Base-by-base conservation (phyloP, 1,140 invertebrate species). In the Macrotrachela quadricornifera region DNA sequence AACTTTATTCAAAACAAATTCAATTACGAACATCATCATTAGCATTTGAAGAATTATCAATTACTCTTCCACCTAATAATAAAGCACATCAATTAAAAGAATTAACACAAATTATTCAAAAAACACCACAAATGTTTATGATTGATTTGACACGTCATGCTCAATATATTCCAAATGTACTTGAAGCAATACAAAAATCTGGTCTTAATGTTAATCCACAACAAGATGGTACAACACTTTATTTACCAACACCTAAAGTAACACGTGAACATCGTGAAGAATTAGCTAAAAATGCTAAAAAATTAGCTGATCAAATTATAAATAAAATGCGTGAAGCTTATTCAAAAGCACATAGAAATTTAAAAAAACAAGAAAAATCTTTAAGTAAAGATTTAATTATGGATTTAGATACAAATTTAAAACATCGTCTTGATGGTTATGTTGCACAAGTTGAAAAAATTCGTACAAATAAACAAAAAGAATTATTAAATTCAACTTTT, bases 151-250 rank as follows among this genome's bases (percentile, higher is more conserved):
- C 77, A 53, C 71, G 77, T 2, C 84, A 85, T 68, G 85, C 87
- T 10, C 57, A 69, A 74, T 79, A 78, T 10, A 79, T 85, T 58
- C 79, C 80, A 44, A 72, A 77, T 59, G 80, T 83, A 12, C 57
- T 88, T 17, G 77, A 79, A 59, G 77, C 80, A 8, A 75, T 94
- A 30, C 59, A 71, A 30, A 76, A 76, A 43, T 85, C 83, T 57
- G 83, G 84, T 47, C 78, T 92, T 74, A 90, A 88, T 67, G 70
- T 94, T 30, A 91, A 85, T 74, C 86, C 87, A 0, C 86, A 92
- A 65, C 83, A 88, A 68, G 87, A 92, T 65, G 85, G 85, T 38
- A 88, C 82, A 14, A 83, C 78, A 1, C 65, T 92, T 44, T 90
- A 79, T 70, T 73, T 92, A 50, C 80, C 82, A 38, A 75, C 87